Base-by-base conservation (phyloP, 2,113 vertebrate genomes). In the Mustela nigripes region DNA sequence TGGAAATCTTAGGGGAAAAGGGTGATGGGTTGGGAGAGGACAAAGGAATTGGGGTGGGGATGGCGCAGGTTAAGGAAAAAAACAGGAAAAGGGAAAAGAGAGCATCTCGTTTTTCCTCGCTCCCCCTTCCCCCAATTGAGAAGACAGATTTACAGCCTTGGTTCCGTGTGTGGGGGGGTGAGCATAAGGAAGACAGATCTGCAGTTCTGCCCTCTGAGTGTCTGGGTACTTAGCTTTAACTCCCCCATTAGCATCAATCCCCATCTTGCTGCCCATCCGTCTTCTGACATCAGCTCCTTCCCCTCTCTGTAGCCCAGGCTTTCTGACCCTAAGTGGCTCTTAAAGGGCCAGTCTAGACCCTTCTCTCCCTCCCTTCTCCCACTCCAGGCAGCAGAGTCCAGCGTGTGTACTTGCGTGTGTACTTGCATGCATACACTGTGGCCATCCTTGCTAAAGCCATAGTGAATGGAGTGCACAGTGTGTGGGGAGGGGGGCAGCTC, bases 261-360 rank as follows among this genome's bases (percentile, higher is more conserved):
- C 98, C 98, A 98, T 98, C 98, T 97, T 96, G 97, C 98, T 96
- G 95, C 98, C 94, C 97, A 98, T 98, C 97, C 73, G 93, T 98
- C 98, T 98, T 98, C 97, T 98, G 97, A 98, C 98, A 98, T 98
- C 98, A 98, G 98, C 98, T 98, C 96, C 98, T 98, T 98, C 97
- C 94, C 97, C 97, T 97, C 95, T 96, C 71, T 82, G 95, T 88
- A 97, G 97, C 96, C 97, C 97, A 94, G 96, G 97, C 97, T 97
- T 98, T 97, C 97, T 98, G 98, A 98, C 98, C 98, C 98, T 97
- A 98, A 98, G 97, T 91, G 96, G 94, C 98, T 98, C 97, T 98
- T 98, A 98, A 98, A 98, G 97, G 97, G 98, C 97, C 98, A 98
- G 97, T 96, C 78, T 85, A 91, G 97, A 86, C 81, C 94, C 73